Conservation (phyloP, 2,888 invertebrate species). For the Drosophila suboccidentalis region DNA sequence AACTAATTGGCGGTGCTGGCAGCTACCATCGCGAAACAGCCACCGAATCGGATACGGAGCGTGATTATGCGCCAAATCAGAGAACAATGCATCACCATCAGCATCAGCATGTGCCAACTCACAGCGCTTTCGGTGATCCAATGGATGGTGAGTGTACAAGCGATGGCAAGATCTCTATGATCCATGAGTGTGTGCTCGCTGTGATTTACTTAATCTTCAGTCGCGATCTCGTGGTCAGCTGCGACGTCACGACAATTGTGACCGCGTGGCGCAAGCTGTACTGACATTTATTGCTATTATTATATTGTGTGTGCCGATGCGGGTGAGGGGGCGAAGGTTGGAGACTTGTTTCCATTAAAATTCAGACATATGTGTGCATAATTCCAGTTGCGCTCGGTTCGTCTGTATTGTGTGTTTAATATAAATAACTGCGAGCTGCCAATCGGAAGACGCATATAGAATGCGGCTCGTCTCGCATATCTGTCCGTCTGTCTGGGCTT, state of each 20-base stretch:
- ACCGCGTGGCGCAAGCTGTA: slow-evolving; percentile 35
- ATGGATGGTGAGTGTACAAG: slow-evolving; percentile 73
- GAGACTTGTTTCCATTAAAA: slow-evolving; percentile 25
- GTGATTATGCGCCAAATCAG: slow-evolving; percentile 71
- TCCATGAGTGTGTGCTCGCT: slow-evolving; percentile 1
- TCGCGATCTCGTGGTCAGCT: slow-evolving; percentile 30
- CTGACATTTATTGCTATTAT: slow-evolving; percentile 35
- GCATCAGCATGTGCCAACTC: slow-evolving; percentile 84
- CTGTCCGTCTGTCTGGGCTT: slow-evolving; percentile 9
- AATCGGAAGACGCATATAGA: slow-evolving; percentile 10
- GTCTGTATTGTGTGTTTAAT: slow-evolving; percentile 18
- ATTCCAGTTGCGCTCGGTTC: slow-evolving; percentile 15
- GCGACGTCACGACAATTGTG: slow-evolving; percentile 45
- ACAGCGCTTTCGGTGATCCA: slow-evolving; percentile 84
- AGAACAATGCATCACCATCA: slow-evolving; percentile 68
- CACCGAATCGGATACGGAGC: slow-evolving; percentile 82
- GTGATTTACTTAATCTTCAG: slow-evolving; percentile 37
- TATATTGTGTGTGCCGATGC: slow-evolving; percentile 5
- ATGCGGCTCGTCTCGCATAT: neutral
- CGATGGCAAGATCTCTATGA: too few species aligned
- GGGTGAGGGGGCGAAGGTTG: slow-evolving; percentile 16
- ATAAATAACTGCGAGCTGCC: slow-evolving; percentile 19
- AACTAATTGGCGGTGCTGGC: slow-evolving; percentile 62
- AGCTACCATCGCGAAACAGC: slow-evolving; percentile 73
- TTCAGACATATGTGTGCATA: slow-evolving; percentile 20